phyloP scores from a whole-genome alignment of 92 coral and sea anemone species.

The Pocillopora meandrina region DNA sequence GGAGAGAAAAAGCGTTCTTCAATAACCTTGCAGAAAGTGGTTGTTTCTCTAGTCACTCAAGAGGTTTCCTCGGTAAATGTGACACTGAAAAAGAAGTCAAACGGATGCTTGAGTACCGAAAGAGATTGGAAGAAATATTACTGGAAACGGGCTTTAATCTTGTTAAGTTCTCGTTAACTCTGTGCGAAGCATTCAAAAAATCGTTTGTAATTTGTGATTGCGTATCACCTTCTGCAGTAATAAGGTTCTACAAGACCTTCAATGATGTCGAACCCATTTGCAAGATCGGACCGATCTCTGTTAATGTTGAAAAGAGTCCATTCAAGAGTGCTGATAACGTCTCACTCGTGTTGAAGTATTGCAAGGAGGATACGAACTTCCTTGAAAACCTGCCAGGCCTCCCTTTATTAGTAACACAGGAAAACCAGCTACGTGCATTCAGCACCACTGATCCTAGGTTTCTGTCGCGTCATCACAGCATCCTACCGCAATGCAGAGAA shows the following conservation, averaged over 20 bases:
- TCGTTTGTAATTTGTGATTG: conserved; percentile 28
- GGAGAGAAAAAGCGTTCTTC: conserved; percentile 61
- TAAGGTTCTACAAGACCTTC: conserved; percentile 56
- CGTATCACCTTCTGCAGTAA: conserved; percentile 46
- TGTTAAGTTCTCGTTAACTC: conserved; percentile 43
- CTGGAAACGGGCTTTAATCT: conserved; percentile 66
- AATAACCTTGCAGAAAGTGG: conserved; percentile 15
- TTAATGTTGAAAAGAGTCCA: conserved; percentile 36
- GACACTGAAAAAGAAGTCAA: not conserved
- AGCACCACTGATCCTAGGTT: conserved; percentile 40
- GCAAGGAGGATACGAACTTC: conserved; percentile 61
- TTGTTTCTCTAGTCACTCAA: not conserved
- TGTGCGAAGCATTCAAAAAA: conserved; percentile 24
- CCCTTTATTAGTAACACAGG: conserved; percentile 83
- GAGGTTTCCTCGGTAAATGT: not conserved
- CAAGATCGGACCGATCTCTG: conserved; percentile 36
- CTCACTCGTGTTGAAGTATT: conserved; percentile 57
- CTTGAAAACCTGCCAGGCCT: conserved; percentile 63
- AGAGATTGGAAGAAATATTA: conserved; percentile 26
- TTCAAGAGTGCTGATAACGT: conserved; percentile 25
- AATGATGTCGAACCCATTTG: conserved; percentile 29
- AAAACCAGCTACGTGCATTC: conserved; percentile 56
- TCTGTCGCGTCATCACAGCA: conserved; percentile 43
- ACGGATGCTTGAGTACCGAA: not conserved
- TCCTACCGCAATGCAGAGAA: conserved; percentile 62